Base-by-base conservation (phyloP, 2,113 vertebrate species). In the Gadus macrocephalus region DNA sequence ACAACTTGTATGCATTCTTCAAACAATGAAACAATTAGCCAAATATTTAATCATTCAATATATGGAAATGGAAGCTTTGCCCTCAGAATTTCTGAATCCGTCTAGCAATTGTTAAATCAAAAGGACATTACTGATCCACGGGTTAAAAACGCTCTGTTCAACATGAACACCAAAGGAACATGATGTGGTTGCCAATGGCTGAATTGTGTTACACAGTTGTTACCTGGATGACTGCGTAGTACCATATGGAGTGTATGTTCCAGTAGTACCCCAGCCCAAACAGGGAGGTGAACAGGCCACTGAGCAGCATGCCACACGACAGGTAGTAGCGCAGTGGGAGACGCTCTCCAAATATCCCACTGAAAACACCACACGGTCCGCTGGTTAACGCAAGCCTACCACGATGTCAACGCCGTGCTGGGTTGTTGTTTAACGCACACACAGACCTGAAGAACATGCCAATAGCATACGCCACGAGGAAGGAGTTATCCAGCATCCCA, bases 361-460 rank as follows among this genome's bases (percentile, higher is more conserved):
- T 64, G 67, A 69, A 4, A 1, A 2, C 42, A 49, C 42, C 42
- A 49, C 42, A 49, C 14, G 42, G 2, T 14, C 12, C 42, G 55
- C n/a, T 17, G 55, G 55, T 4, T n/a, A 58, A 58, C 55, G n/a
- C 16, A 58, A 58, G 2, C 7, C n/a, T 58, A 58, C 3, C 2
- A 58, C n/a, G 3, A 58, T 58, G 55, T 17, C 17, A 17, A 58
- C n/a, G n/a, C 42, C 8, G 42, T 49, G 42, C 12, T 49, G 42
- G 42, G 9, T 49, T 16, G n/a, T 6, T 14, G n/a, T n/a, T 58
- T 64, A 14, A 61, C 49, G 11, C n/a, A 66, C 19, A 53, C 14
- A 74, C 74, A 11, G 76, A 98, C 97, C 97, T 98, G 90, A 99
- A 90, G 63, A 98, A 99, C 97, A 99, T 99, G 83, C 96, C 97